These are phyloP conservation scores for Burhinus bistriatus DNA, from an alignment of 2,113 vertebrate species.

Conservation along the genomic window DNA sequence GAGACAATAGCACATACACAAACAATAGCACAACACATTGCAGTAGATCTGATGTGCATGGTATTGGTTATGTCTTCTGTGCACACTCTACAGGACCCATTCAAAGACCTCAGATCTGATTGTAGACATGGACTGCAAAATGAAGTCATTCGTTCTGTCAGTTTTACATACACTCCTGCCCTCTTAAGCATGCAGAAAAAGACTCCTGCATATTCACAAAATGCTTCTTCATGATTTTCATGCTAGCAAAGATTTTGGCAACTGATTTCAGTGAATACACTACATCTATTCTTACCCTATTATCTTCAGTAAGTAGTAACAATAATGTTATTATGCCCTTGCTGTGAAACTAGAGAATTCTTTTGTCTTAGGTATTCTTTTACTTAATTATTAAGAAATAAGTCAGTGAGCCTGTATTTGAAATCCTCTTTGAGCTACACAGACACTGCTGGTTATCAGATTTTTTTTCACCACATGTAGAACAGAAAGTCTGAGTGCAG, in stretches of 20 bases:
- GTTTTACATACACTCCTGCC: neutral
- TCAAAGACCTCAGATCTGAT: neutral
- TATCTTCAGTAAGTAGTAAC: neutral
- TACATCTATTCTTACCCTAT: neutral
- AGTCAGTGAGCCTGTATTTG: neutral
- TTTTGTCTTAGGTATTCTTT: neutral
- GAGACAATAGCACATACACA: neutral
- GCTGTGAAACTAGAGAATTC: neutral
- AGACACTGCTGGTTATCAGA: neutral
- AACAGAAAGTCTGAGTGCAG: neutral
- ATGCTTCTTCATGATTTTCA: neutral
- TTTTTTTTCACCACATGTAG: neutral
- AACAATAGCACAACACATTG: neutral
- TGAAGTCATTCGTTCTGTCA: neutral
- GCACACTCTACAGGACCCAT: accelerated
- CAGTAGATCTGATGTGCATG: neutral
- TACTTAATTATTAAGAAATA: neutral
- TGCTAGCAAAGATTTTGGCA: neutral
- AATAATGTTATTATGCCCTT: neutral
- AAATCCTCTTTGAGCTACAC: neutral
- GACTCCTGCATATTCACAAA: neutral
- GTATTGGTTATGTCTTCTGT: neutral
- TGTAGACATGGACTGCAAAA: neutral
- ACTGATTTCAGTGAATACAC: neutral
- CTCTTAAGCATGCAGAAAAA: neutral